These are phyloP conservation scores for Macrotrachela quadricornifera DNA, from an alignment of 1,140 invertebrate genomes.

Conservation along the genomic window DNA sequence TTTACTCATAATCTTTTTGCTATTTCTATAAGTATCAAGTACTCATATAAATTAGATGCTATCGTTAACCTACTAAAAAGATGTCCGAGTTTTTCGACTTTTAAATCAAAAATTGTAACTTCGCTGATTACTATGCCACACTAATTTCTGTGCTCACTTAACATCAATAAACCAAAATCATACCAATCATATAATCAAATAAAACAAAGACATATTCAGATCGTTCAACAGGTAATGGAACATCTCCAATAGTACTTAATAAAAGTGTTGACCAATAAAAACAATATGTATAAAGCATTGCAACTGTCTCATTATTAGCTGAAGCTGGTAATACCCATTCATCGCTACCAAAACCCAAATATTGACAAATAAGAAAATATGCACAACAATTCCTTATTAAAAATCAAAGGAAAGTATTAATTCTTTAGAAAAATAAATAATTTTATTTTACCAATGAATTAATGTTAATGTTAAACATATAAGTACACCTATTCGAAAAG, in stretches of 20 bases:
- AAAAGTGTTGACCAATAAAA: conserved; percentile 8
- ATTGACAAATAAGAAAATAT: conserved; percentile 69
- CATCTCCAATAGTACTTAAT: conserved; percentile 8
- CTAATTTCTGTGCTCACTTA: too few species aligned
- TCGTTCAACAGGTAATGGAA: conserved; percentile 7
- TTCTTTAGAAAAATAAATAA: too few species aligned
- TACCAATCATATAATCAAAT: too few species aligned
- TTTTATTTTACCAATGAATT: conserved; percentile 52
- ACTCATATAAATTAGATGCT: too few species aligned
- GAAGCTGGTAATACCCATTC: conserved; percentile 45
- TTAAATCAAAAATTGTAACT: too few species aligned
- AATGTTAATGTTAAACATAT: conserved; percentile 69
- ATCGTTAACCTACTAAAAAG: too few species aligned
- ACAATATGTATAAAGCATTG: conserved; percentile 23
- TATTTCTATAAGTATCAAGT: too few species aligned
- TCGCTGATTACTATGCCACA: too few species aligned
- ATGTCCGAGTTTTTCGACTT: too few species aligned
- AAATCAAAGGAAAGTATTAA: too few species aligned
- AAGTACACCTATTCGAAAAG: conserved; percentile 33
- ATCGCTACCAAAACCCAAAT: conserved; percentile 68
- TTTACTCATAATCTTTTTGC: too few species aligned
- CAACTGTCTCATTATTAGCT: neutral
- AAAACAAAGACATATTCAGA: conserved; percentile 10
- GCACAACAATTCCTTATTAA: conserved; percentile 56
- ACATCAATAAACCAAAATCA: too few species aligned